Percentiles rank a stretch among this genome's conserved stretches.
phyloP scores from a whole-genome alignment of 2,797 vertebrate species.

The Enteromius anoplus region DNA sequence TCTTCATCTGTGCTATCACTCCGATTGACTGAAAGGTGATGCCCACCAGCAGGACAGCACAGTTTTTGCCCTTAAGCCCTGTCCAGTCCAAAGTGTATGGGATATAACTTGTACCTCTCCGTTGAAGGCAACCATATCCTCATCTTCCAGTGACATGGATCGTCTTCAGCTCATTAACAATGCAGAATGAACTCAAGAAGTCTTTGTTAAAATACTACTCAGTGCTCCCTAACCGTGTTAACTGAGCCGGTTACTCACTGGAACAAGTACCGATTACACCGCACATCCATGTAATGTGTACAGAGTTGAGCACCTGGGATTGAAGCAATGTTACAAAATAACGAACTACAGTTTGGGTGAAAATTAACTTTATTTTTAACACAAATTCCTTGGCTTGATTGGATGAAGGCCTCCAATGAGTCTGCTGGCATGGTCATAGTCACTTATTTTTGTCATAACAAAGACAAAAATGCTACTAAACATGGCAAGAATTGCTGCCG shows the following conservation, averaged over 20 bases:
- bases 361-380: background rate
- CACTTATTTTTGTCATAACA: background rate
- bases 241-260: slow-evolving; percentile 35
- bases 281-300: background rate
- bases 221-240: slow-evolving; percentile 19
- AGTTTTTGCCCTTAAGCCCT: background rate
- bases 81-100: background rate
- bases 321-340: slow-evolving; percentile 4
- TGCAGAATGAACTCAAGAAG: slow-evolving; percentile 34
- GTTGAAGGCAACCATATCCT: slow-evolving; percentile 1
- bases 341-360: background rate
- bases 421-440: background rate
- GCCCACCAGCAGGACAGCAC: slow-evolving; percentile 17
- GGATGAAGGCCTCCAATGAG: background rate
- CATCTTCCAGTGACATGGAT: slow-evolving; percentile 15
- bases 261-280: background rate
- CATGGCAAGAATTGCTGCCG: background rate
- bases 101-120: slow-evolving; percentile 9
- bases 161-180: slow-evolving; percentile 32
- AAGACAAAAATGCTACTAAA: slow-evolving; percentile 18
- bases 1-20: slow-evolving; percentile 14
- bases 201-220: slow-evolving; percentile 22
- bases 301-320: background rate
- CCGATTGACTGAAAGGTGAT: slow-evolving; percentile 20
- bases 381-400: slow-evolving; percentile 9